These are phyloP conservation scores for Lerista edwardsae DNA, from an alignment of 2,797 vertebrate species.

Conservation along the genomic window DNA sequence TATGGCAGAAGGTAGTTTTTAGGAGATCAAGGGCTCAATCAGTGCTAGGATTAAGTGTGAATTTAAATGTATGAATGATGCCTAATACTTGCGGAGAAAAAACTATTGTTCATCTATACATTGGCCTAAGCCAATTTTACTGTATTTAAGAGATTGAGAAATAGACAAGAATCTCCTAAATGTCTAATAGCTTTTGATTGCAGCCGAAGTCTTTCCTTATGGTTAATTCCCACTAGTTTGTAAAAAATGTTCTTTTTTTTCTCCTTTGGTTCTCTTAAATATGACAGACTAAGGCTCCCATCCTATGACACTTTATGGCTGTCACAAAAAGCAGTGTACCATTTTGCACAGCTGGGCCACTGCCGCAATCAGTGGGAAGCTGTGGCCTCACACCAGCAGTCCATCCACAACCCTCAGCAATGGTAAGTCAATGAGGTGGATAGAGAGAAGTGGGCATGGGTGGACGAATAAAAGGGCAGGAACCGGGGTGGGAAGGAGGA, in stretches of 20 bases:
- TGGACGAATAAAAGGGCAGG: too few relatives aligned
- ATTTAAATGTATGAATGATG: neutral
- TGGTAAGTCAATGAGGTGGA: too few relatives aligned
- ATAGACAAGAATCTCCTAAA: neutral
- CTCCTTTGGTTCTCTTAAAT: neutral
- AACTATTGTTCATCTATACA: neutral
- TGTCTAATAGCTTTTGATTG: neutral
- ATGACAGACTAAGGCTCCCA: neutral
- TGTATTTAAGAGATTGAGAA: rapidly evolving
- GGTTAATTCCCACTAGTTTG: neutral
- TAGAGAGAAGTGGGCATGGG: too few relatives aligned
- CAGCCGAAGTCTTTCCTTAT: rapidly evolving
- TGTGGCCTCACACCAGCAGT: too few relatives aligned
- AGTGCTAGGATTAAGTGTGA: neutral
- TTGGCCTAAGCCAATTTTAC: neutral
- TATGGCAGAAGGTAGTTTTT: too few relatives aligned
- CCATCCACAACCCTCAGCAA: too few relatives aligned
- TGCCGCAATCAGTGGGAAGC: too few relatives aligned
- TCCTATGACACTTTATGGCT: too few relatives aligned
- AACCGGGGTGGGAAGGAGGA: too few relatives aligned
- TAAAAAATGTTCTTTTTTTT: neutral
- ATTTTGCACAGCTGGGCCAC: too few relatives aligned
- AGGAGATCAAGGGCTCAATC: too few relatives aligned
- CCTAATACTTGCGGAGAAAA: neutral
- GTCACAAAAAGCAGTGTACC: too few relatives aligned